These are phyloP conservation scores for Drosophila pegasa DNA, from an alignment of 2,888 invertebrate species.

Conservation along the genomic window DNA sequence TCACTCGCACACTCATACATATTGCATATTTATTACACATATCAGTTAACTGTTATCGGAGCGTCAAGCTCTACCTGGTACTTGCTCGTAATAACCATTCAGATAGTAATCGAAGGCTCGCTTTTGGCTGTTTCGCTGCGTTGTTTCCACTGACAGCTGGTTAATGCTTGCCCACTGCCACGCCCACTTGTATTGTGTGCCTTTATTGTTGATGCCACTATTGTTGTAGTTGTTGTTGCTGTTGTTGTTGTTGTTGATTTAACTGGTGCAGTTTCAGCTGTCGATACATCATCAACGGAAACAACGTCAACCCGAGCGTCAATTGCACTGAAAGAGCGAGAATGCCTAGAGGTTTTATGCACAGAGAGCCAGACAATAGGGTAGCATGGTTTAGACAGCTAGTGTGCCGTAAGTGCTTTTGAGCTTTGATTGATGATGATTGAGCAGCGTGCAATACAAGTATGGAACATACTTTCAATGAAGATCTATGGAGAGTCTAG, in stretches of 20 bases:
- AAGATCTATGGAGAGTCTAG: background rate
- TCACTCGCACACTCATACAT: background rate
- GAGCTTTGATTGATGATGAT: slow-evolving; percentile 2
- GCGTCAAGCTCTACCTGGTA: background rate
- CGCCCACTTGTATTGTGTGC: slow-evolving; percentile 27
- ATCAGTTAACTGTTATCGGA: slow-evolving; percentile 4
- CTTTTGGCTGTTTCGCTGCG: slow-evolving; percentile 37
- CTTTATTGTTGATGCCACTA: background rate
- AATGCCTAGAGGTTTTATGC: slow-evolving; percentile 1
- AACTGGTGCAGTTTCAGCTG: slow-evolving; percentile 11
- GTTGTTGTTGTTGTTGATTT: slow-evolving; percentile 1
- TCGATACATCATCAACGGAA: slow-evolving; percentile 39
- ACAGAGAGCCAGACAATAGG: background rate
- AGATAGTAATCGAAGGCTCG: slow-evolving; percentile 42
- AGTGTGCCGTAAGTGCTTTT: too few species aligned
- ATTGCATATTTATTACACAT: background rate
- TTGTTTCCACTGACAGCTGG: slow-evolving; percentile 48
- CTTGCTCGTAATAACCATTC: slow-evolving; percentile 27
- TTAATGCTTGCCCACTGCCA: slow-evolving; percentile 27
- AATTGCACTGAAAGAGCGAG: slow-evolving; percentile 31
- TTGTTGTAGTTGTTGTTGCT: background rate
- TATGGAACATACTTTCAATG: too few species aligned
- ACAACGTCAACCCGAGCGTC: slow-evolving; percentile 29
- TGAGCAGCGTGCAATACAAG: background rate
- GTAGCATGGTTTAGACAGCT: background rate